Evolutionary conservation across 2,888 invertebrate genomes (phyloP), one percentile per base, ranked within the genome.

Genomic region (Agrochola circellaris): DNA sequence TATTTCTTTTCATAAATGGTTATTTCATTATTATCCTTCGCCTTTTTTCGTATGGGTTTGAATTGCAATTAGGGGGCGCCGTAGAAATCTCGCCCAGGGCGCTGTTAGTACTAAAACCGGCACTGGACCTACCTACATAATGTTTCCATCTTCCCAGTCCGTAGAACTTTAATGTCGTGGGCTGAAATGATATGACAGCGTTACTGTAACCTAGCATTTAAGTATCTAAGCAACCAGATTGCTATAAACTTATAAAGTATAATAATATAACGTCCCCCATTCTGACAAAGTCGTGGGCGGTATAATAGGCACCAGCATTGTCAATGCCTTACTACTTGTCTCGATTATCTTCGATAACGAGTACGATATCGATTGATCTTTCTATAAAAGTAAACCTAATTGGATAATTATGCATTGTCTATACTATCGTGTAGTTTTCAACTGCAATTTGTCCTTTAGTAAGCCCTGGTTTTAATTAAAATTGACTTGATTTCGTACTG

Each of bases 321-420:
- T 74, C 77, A 77, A 58, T 65, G 45, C 45, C 77, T 51, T 72
- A 58, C 75, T 75, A 61, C 71, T 48, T 62, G 73, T 58, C 73
- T 69, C 85, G 68, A 85, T 83, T 72, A 82, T 85, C 67, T 48
- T 45, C 54, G 26, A 26, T 60, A 73, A 67, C 72, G 60, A 85
- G 68, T 69, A 51, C 45, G 5, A 42, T 81, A 82, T 85, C 82
- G 77, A 82, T 81, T 73, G 70, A 73, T 73, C 45, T 85, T 82
- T 81, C 82, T 85, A 56, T 85, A 77, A 73, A 83, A 84, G 81
- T 81, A 71, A 71, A 77, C 51, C 42, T 83, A 81, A 83, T 83
- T 83, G 73, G 82, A 83, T 83, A 68, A 83, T 81, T 72, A 75
- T 70, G 45, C 58, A 58, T 65, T 68, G 51, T n/a, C 81, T 64